Evolutionary conservation across 1,140 invertebrate genomes (phyloP).

Genomic region (Trichomalopsis sarcophagae): DNA sequence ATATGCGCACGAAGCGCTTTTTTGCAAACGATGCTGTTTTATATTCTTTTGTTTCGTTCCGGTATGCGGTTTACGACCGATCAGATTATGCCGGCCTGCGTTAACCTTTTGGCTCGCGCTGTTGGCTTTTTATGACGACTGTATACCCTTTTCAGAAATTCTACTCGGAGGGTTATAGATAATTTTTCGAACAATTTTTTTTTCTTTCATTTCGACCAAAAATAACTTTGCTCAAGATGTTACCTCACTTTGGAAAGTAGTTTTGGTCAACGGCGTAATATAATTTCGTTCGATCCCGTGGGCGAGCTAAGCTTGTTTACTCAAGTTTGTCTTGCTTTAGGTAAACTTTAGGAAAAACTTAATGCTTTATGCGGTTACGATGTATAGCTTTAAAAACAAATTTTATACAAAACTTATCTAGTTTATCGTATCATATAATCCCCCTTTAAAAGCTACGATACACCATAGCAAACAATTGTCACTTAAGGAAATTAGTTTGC

Average conservation of each 20-base stretch:
- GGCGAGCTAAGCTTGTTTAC: not conserved
- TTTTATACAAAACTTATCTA: not conserved
- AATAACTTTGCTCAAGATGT: not conserved
- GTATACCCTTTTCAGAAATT: not conserved
- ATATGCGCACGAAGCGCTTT: too few relatives aligned
- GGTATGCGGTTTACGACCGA: too few relatives aligned
- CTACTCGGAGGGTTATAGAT: too few relatives aligned
- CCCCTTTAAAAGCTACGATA: not conserved
- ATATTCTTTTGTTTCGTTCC: too few relatives aligned
- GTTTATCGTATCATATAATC: not conserved
- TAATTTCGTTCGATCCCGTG: not conserved
- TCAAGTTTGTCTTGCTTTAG: not conserved
- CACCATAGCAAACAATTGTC: not conserved
- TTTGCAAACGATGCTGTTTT: too few relatives aligned
- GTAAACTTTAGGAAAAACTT: not conserved
- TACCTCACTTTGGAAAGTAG: not conserved
- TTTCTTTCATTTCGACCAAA: not conserved
- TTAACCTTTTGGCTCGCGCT: too few relatives aligned
- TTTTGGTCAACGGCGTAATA: not conserved
- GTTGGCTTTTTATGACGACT: not conserved
- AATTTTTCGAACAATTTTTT: not conserved
- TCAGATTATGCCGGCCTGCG: too few relatives aligned
- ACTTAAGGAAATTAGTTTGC: not conserved
- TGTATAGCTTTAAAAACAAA: not conserved
- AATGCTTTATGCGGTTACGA: not conserved